Conservation (phyloP, 2,113 vertebrate genomes). For the Pseudorhombus dupliciocellatus region DNA sequence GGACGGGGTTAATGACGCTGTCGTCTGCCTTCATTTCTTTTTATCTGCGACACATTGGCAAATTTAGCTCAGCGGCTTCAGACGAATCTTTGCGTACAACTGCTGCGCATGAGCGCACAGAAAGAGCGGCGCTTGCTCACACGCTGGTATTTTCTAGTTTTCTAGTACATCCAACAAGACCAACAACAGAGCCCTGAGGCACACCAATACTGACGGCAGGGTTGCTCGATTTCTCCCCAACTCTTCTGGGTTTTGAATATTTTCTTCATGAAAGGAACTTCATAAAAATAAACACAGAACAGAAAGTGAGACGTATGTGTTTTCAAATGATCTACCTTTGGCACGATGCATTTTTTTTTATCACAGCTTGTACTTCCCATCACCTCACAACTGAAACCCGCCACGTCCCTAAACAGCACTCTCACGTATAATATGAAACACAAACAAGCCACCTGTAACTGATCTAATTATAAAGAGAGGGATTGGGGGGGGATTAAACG, state of each 20-base stretch:
- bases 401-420: conserved; percentile 11
- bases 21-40: too few species aligned
- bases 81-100: too few species aligned
- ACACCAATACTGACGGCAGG: neutral
- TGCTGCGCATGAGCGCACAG: too few species aligned
- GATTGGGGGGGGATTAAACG: neutral
- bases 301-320: neutral
- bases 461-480: conserved; percentile 40
- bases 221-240: neutral
- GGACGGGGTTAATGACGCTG: neutral
- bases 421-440: conserved; percentile 23
- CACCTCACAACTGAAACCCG: conserved; percentile 20
- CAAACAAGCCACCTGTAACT: conserved; percentile 41
- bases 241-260: neutral
- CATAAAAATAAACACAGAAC: neutral
- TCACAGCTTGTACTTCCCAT: conserved; percentile 8
- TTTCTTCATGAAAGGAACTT: neutral
- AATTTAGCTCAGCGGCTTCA: too few species aligned
- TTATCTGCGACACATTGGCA: too few species aligned
- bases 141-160: too few species aligned
- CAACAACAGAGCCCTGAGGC: neutral
- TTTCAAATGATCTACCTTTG: conserved; percentile 13
- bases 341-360: conserved; percentile 23
- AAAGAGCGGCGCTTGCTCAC: too few species aligned
- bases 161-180: too few species aligned